Evolutionary conservation across 2,113 vertebrate species (phyloP), one percentile per base, ranked within the genome.

Genomic region (Ellobius talpinus): DNA sequence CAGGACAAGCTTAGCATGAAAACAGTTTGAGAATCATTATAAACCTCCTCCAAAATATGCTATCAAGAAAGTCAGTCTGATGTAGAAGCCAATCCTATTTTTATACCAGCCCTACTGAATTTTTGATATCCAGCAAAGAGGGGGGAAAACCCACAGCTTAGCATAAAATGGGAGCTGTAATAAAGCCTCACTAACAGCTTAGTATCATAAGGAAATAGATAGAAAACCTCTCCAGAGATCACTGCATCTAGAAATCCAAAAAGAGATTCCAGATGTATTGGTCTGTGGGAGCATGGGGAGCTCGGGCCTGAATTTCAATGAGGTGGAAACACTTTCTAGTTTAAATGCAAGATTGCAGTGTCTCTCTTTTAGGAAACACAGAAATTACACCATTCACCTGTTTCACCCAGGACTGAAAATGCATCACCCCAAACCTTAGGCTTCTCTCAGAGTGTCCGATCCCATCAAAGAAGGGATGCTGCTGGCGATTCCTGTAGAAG

Each of bases 281-380:
- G 63, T 45, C 17, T 0, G 42, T 47, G 42, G 63, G 42, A 98
- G 98, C 98, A 98, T 98, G 96, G 98, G 97, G 93, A 98, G 98
- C 98, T 98, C 98, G 98, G 97, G 97, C 85, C 97, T 98, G 98
- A 98, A 98, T 99, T 98, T 98, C 97, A 99, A 98, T 98, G 98
- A 98, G 97, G 93, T 95, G 87, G 94, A 92, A 97, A 97, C 87
- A 98, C 68, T 93, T 98, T 98, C 97, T 97, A 96, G 98, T 95
- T 97, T 94, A 98, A 98, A 98, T 96, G 97, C 96, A 98, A 97
- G 95, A 97, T 98, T 98, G 98, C 98, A 97, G 96, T 97, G 96
- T 97, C 96, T 98, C 97, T 93, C 97, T 98, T 98, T 98, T 97
- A 98, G 98, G 97, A 98, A 98, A 94, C 66, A 81, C 94, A 94